Evolutionary conservation across 2,888 invertebrate genomes (phyloP).

Genomic region (Nezara viridula): DNA sequence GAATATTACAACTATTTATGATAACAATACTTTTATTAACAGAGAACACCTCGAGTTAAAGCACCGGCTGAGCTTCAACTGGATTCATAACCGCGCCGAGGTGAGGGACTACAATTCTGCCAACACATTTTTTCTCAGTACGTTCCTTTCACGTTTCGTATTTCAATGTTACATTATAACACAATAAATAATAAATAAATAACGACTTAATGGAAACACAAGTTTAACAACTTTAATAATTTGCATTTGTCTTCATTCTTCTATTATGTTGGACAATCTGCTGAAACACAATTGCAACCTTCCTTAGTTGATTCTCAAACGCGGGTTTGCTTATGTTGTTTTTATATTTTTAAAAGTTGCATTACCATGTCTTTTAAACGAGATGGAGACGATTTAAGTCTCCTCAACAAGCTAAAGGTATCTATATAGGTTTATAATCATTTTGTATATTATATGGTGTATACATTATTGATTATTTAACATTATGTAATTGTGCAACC

Average conservation of each 20-base stretch:
- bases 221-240: background rate
- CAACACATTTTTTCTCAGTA: background rate
- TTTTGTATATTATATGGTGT: background rate
- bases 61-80: constrained; percentile 46
- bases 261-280: background rate
- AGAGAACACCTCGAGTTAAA: constrained; percentile 40
- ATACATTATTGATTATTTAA: background rate
- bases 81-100: constrained; percentile 27
- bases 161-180: background rate
- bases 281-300: background rate
- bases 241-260: background rate
- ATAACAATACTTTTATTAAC: background rate
- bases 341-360: background rate
- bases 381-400: constrained; percentile 63
- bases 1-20: background rate
- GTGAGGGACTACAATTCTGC: constrained; percentile 30
- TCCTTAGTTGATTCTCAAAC: background rate
- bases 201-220: background rate
- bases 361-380: constrained; percentile 64
- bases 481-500: background rate
- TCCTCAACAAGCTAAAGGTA: constrained; percentile 64
- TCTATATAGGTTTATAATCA: background rate
- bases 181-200: background rate
- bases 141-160: background rate
- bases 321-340: background rate